Base-by-base conservation (phyloP, 2,888 invertebrate species). In the Smittia aterrima region DNA sequence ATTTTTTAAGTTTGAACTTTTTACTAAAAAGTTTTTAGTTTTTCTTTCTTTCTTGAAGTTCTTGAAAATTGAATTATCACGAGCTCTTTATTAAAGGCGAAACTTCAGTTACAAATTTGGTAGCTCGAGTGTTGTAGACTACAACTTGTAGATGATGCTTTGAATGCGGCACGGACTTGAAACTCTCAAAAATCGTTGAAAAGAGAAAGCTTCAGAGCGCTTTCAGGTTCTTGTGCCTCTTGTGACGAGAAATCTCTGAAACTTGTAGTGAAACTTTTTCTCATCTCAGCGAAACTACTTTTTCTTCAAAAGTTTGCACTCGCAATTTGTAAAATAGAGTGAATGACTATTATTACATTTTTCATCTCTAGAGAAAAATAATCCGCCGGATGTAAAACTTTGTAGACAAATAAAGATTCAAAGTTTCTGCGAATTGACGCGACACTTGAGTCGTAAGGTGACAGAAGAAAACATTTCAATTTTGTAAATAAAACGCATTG, bases 321-420 rank as follows among this genome's bases (percentile, higher is more conserved):
- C 16, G n/a, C 47, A 47, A 32, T 32, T 32, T 47, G 47, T 16
- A n/a, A 47, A 47, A 2, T 2, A 47, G 47, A 47, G 47, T 47
- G 47, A 47, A 11, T 47, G 9, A 9, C 9, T 7, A 47, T 6
- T 47, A 47, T 9, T 58, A 58, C 22, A 58, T 18, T 20, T 58
- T 58, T 4, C 18, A 20, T 18, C 20, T 58, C 58, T 58, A 58
- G 9, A 58, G 18, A 47, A 47, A 47, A 47, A 18, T 47, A 58
- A n/a, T 58, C 20, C 58, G 2, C 18, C 58, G 58, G 58, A 58
- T 58, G 11, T 58, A 58, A 58, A 58, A 58, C 58, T 58, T 58
- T 58, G 58, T 58, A 58, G 58, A 58, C 58, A 47, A 47, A 47
- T 47, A 47, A 47, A 47, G 47, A 47, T 6, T 47, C 47, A 47